Evolutionary conservation across 2,113 vertebrate species (phyloP), one percentile per base, ranked within the genome.

Genomic region (Tapirus terrestris): DNA sequence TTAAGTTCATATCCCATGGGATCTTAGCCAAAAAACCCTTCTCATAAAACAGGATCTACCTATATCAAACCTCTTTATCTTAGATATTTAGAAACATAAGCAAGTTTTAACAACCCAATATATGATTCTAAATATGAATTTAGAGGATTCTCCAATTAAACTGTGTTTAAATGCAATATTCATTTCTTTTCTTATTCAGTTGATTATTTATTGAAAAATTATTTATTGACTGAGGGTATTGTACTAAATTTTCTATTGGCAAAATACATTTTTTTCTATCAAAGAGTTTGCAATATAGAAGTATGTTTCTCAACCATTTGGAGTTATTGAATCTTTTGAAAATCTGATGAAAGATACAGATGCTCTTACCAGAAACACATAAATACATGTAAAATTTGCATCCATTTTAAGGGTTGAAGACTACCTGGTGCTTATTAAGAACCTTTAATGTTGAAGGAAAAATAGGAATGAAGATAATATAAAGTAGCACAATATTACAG

Each of bases 291-390:
- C 31, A 68, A 25, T 94, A 36, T 75, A 60, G 2, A 65, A 29
- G 61, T 53, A 29, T 43, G 33, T 17, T 75, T 80, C 65, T 67
- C 21, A 53, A 53, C 25, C 10, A 86, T 77, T 91, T 93, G 31
- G 45, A 76, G 23, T 97, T 81, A 81, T 2, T 33, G 7, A 89
- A 68, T 82, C 43, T 61, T 89, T 96, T 72, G 9, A 92, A 96
- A 96, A 70, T 84, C 72, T 96, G 23, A 31, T 58, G 39, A 63
- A 90, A 79, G 29, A 33, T 36, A 89, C 2, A 67, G 8, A 6
- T 89, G 3, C 48, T 88, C 8, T 89, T 76, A 82, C 5, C 60
- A 88, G n/a, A 94, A 94, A 88, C 48, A 56, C 5, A 88, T 27
- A 68, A 83, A 61, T 58, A 58, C 17, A 63, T 88, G 8, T 84